These are phyloP conservation scores for Siniperca undulata DNA, from an alignment of 2,797 vertebrate genomes.

Conservation along the genomic window DNA sequence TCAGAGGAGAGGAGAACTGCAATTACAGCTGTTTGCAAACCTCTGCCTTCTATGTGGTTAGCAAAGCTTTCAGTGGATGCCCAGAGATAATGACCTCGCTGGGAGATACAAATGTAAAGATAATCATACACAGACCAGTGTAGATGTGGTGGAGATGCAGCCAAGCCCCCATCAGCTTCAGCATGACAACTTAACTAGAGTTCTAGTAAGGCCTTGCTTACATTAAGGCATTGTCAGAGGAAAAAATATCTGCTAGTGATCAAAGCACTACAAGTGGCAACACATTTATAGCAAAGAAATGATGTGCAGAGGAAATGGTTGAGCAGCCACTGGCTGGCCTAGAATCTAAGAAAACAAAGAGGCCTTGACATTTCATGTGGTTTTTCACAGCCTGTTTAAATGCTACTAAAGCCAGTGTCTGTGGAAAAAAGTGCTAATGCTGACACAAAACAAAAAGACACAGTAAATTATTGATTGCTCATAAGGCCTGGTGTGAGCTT, in stretches of 20 bases:
- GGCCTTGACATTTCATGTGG: constrained; percentile 60
- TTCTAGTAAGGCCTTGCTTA: constrained; percentile 19
- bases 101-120: constrained; percentile 69
- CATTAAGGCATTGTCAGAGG: constrained; percentile 26
- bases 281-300: constrained; percentile 37
- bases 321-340: constrained; percentile 31
- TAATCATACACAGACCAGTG: constrained; percentile 70
- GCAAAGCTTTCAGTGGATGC: constrained; percentile 70
- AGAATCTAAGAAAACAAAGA: constrained; percentile 51
- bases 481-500: constrained; percentile 26
- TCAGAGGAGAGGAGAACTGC: constrained; percentile 69
- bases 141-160: constrained; percentile 53
- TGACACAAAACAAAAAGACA: constrained; percentile 50
- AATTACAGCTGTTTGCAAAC: constrained; percentile 82
- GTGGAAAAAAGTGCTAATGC: constrained; percentile 22
- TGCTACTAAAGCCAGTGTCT: constrained; percentile 27
- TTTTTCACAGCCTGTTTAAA: constrained; percentile 47
- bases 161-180: constrained; percentile 36
- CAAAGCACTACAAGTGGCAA: constrained; percentile 23
- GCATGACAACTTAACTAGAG: constrained; percentile 42
- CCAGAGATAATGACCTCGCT: constrained; percentile 76
- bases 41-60: constrained; percentile 77
- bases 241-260: constrained; percentile 13
- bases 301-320: constrained; percentile 57
- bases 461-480: constrained; percentile 49